Percentiles rank a stretch among this genome's conserved stretches.
Evolutionary conservation across 1,140 invertebrate species (phyloP).

Genomic region (Drosophila ercepeae): DNA sequence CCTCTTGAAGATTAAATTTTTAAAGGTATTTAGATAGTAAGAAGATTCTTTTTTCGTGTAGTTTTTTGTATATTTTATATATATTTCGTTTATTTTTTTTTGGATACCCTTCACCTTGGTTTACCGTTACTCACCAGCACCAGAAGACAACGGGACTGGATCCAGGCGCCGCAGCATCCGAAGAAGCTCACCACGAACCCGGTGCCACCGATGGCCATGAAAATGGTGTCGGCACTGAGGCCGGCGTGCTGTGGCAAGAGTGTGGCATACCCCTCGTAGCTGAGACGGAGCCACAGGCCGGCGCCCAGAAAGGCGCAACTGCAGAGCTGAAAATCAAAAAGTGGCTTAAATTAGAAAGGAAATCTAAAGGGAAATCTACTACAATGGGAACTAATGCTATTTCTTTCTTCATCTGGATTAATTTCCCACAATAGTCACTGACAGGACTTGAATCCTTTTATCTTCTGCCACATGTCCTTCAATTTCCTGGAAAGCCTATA

Average conservation of each 20-base stretch:
- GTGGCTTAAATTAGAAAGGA: slow-evolving; percentile 7
- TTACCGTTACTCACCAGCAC: slow-evolving; percentile 87
- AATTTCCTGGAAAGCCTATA: not conserved
- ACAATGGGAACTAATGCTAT: too few species aligned
- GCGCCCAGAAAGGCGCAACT: slow-evolving; percentile 90
- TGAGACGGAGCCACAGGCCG: slow-evolving; percentile 89
- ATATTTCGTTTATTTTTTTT: not conserved
- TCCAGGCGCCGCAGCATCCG: slow-evolving; percentile 93
- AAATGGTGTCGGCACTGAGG: slow-evolving; percentile 88
- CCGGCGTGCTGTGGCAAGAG: slow-evolving; percentile 89
- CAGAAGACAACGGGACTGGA: slow-evolving; percentile 90
- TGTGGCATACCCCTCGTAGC: slow-evolving; percentile 89
- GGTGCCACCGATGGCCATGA: slow-evolving; percentile 88
- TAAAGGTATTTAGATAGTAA: too few species aligned
- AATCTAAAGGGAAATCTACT: too few species aligned
- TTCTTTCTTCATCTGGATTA: too few species aligned
- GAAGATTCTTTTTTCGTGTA: too few species aligned
- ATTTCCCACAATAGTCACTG: too few species aligned
- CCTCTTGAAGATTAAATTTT: too few species aligned
- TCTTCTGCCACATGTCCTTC: not conserved
- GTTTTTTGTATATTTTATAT: not conserved
- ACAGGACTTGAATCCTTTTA: not conserved
- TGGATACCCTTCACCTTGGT: not conserved
- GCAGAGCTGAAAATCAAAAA: slow-evolving; percentile 86
- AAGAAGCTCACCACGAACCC: slow-evolving; percentile 91